Conservation (phyloP, 2,888 invertebrate genomes). For the Odontocerum albicorne region DNA sequence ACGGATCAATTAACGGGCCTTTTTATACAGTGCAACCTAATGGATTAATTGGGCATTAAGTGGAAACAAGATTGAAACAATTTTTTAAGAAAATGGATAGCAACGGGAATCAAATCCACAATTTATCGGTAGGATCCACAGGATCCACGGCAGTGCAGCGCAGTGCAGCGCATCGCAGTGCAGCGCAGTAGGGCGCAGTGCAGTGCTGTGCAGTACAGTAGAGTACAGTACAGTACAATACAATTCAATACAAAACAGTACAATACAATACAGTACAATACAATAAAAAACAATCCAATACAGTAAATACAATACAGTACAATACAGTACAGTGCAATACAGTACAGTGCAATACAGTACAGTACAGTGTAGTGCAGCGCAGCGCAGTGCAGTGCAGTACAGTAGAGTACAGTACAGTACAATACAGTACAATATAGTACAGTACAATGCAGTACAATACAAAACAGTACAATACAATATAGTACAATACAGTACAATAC, state of each 20-base stretch:
- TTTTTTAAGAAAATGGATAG: too few species aligned
- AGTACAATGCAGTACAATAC: not conserved
- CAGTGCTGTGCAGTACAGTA: not conserved
- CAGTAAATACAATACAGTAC: not conserved
- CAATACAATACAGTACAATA: not conserved
- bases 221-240: not conserved
- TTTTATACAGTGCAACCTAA: too few species aligned
- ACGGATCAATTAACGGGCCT: too few species aligned
- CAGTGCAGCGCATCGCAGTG: not conserved
- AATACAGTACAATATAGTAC: not conserved
- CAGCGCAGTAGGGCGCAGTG: not conserved
- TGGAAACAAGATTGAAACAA: too few species aligned
- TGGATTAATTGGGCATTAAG: too few species aligned
- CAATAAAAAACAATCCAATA: not conserved
- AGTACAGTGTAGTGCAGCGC: not conserved
- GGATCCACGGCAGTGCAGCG: not conserved
- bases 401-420: not conserved
- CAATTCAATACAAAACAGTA: not conserved
- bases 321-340: not conserved
- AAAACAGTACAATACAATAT: not conserved
- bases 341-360: not conserved
- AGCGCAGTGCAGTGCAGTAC: not conserved
- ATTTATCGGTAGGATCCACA: too few species aligned
- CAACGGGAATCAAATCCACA: too few species aligned
- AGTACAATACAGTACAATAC: not conserved